Base-by-base conservation (phyloP, 1,140 invertebrate genomes). In the Trypoxylus dichotomus region DNA sequence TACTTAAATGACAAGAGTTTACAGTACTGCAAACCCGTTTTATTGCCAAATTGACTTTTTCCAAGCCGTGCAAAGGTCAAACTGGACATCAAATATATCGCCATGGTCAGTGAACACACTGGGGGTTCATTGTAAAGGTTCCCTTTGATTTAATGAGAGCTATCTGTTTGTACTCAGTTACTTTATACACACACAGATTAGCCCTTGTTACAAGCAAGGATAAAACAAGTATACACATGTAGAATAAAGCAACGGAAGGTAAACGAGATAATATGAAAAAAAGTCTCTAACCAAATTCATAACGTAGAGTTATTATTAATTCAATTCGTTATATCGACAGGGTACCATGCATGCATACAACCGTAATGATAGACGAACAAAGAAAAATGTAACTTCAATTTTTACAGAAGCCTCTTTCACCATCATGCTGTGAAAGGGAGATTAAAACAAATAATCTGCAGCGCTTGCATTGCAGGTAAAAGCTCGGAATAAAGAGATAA, bases 21-120 rank as follows among this genome's bases (percentile, higher is more conserved):
- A 42, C 25, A 41, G 29, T 32, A 73, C 37, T 73, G n/a, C n/a
- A 37, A 41, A 73, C 27, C 37, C n/a, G 37, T 73, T 73, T 73
- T 73, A 73, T 73, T 73, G 27, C 71, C 71, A 73, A 42, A 32
- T 41, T 73, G 71, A 73, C 71, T 73, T 73, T 73, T 73, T 73
- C 71, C 71, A 32, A 37, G 71, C 21, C 71, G 27, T 73, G 71
- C 37, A 73, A 73, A 73, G 71, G 71, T 73, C 71, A 42, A 63
- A 27, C 71, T 37, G 71, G 71, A 73, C 71, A 73, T 37, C 71
- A 73, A 73, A 73, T 37, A 73, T 73, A 37, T 63, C 60, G 60
- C n/a, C 21, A 63, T 73, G 71, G 71, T 73, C 71, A 73, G 27
- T 73, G 71, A 73, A 37, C 71, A 73, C 15, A 73, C 15, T 25